Percentiles rank a stretch among this genome's conserved stretches.
These are phyloP conservation scores for Graptemys geographica DNA, from an alignment of 2,797 vertebrate species.

Conservation along the genomic window DNA sequence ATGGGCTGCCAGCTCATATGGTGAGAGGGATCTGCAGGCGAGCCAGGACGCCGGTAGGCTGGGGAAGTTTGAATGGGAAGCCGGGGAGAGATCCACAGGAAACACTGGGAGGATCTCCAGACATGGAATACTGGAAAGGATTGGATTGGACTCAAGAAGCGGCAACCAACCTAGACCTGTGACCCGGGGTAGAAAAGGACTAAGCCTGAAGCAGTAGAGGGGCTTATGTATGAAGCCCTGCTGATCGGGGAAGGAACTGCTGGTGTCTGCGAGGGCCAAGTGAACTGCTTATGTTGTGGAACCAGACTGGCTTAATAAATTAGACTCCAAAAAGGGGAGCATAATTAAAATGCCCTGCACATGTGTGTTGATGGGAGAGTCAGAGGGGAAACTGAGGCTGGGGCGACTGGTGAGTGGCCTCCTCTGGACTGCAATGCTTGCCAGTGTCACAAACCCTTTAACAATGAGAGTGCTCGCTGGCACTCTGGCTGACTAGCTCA, in stretches of 20 bases:
- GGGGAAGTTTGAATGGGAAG: not conserved
- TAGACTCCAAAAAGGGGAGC: not conserved
- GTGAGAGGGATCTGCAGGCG: not conserved
- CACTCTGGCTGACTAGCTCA: not conserved
- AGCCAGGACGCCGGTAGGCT: not conserved
- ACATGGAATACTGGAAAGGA: no score
- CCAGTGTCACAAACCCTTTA: not conserved
- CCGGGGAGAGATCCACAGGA: not conserved
- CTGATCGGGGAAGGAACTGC: not conserved
- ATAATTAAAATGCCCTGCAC: not conserved
- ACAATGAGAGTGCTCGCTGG: not conserved
- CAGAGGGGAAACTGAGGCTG: not conserved
- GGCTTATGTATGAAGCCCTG: not conserved
- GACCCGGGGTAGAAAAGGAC: not conserved
- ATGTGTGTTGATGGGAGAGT: not conserved
- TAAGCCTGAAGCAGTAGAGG: not conserved
- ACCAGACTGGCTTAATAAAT: not conserved
- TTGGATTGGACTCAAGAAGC: not conserved
- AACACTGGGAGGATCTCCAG: not conserved
- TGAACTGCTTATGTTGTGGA: not conserved
- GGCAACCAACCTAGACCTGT: not conserved
- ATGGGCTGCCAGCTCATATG: not conserved
- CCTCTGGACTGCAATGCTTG: not conserved
- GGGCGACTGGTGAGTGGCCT: not conserved
- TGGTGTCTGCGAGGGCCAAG: not conserved